Percentiles rank a stretch among this genome's conserved stretches.
Conservation (phyloP, 2,888 invertebrate species). For the Girardia tigrina region DNA sequence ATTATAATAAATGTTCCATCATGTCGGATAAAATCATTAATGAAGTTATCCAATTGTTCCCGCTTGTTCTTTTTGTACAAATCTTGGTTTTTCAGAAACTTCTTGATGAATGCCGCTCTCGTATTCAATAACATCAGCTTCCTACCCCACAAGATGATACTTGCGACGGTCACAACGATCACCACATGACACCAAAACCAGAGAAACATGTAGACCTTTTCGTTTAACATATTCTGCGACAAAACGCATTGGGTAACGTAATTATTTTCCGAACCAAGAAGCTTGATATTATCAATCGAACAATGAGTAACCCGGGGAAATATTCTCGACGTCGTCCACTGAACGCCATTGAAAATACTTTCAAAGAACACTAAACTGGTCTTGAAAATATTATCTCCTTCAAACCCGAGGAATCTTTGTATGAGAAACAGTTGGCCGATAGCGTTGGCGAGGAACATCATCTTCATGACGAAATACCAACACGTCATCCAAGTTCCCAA, state of each 20-base stretch:
- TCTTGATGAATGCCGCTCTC: constrained; percentile 11
- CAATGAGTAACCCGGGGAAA: not conserved
- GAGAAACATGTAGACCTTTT: constrained; percentile 23
- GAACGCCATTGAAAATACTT: not conserved
- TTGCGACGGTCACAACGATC: not conserved
- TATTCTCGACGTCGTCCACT: not conserved
- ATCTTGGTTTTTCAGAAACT: not conserved
- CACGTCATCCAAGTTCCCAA: not conserved
- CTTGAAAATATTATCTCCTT: not conserved
- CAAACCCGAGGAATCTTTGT: not conserved
- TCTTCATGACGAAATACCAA: constrained; percentile 5
- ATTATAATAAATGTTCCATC: not conserved
- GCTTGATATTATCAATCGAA: not conserved
- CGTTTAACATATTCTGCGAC: not conserved
- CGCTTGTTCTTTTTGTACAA: not conserved
- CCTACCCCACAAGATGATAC: not conserved
- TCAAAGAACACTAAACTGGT: not conserved
- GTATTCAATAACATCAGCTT: not conserved
- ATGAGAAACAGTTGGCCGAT: not conserved
- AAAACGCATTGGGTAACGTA: not conserved
- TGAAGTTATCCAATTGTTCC: not conserved
- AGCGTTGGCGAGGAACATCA: not conserved
- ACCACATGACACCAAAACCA: constrained; percentile 1
- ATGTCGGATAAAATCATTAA: not conserved
- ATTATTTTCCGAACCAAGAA: not conserved